Base-by-base conservation (phyloP, 2,113 vertebrate species). In the Coracopsis vasa region DNA sequence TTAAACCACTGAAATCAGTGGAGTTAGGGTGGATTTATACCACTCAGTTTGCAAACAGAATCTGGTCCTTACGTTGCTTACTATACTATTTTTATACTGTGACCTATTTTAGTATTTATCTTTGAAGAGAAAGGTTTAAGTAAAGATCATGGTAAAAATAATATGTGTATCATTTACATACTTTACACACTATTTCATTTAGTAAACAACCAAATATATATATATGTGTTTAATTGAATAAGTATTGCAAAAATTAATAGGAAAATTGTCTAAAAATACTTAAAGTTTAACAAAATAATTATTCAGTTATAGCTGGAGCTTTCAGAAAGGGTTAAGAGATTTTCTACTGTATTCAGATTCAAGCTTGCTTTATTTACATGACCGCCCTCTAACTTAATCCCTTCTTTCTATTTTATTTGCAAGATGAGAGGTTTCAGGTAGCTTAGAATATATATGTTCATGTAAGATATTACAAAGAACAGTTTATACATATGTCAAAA, bases 21-120 rank as follows among this genome's bases (percentile, higher is more conserved):
- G 24, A 87, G 50, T 56, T 80, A 20, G 21, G 37, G 48, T 48
- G 44, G 42, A 88, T 88, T 82, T 83, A 88, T 66, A 56, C 21
- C 21, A 56, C 48, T 60, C 35, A 17, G 50, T 91, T 56, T 88
- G 56, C 54, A 70, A 93, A 95, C 21, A 88, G 75, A 81, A 81
- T 81, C 87, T 72, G 87, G 82, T 81, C 74, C 61, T 81, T 78
- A 72, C 48, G 15, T 94, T 95, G 81, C 84, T 92, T 95, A 88
- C 87, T 72, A 39, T 44, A 70, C 86, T 96, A 95, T 97, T 95
- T 96, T 97, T 95, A 92, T 54, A 62, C 79, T 77, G 41, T 97
- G 95, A 95, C 95, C 95, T 95, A 96, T 94, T 97, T 97, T 50
- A 75, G 82, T 33, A 93, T 79, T 92, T 94, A 90, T 89, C 65